Conservation (phyloP, 1,140 invertebrate species). For the Polyergus mexicanus region DNA sequence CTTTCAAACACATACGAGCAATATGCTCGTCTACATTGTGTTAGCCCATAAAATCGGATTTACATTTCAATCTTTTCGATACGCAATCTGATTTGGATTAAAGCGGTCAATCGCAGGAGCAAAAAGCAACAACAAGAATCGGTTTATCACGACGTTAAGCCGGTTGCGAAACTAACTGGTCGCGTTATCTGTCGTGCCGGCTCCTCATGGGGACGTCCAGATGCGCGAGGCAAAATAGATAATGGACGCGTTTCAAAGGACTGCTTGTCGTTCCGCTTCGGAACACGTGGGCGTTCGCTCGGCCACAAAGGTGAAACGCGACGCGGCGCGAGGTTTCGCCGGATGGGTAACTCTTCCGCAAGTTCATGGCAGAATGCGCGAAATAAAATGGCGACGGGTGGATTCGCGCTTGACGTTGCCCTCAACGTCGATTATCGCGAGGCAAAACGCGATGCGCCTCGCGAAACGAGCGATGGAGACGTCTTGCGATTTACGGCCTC, state of each 20-base stretch:
- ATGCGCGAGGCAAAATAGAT: constrained; percentile 26
- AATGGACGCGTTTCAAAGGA: constrained; percentile 4
- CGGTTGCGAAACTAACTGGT: constrained; percentile 27
- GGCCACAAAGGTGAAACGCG: neutral
- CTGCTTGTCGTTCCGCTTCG: constrained; percentile 4
- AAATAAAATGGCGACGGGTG: constrained; percentile 44
- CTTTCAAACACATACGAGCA: constrained; percentile 2
- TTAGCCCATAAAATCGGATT: constrained; percentile 45
- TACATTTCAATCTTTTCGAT: constrained; percentile 17
- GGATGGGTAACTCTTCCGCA: constrained; percentile 6
- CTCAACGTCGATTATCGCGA: constrained; percentile 33
- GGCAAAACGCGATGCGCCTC: neutral
- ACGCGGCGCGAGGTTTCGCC: constrained; percentile 7
- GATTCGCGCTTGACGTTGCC: constrained; percentile 34
- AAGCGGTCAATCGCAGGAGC: constrained; percentile 23
- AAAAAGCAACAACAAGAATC: constrained; percentile 27
- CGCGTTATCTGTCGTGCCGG: neutral
- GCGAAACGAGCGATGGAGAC: constrained; percentile 65
- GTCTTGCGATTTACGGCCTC: constrained; percentile 70
- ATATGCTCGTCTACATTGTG: constrained; percentile 32
- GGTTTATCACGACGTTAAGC: constrained; percentile 14
- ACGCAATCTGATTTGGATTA: constrained; percentile 30
- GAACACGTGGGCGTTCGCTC: constrained; percentile 25
- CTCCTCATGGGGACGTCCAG: constrained; percentile 7
- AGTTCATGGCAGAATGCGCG: neutral